Percentiles rank a stretch among this genome's conserved stretches.
These are phyloP conservation scores for Babylonia areolata DNA, from an alignment of 1,140 invertebrate genomes.

Conservation along the genomic window DNA sequence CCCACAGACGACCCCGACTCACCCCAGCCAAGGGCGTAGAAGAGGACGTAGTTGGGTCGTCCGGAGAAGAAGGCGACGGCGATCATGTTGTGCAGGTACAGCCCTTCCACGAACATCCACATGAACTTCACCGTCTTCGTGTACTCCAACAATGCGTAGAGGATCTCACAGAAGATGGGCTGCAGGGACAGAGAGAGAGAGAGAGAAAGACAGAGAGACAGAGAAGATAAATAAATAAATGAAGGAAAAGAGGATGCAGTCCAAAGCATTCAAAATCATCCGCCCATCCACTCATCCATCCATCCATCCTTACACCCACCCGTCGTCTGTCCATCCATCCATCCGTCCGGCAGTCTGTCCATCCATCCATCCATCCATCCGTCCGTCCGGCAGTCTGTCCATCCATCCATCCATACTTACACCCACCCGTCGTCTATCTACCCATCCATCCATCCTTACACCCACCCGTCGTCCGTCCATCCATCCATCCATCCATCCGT, in stretches of 20 bases:
- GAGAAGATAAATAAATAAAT: neutral
- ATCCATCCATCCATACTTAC: neutral
- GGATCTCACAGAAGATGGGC: conserved; percentile 87
- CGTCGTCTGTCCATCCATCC: neutral
- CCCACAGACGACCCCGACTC: conserved; percentile 54
- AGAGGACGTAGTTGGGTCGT: conserved; percentile 83
- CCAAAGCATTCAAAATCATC: neutral
- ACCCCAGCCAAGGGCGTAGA: conserved; percentile 88
- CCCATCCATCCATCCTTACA: neutral
- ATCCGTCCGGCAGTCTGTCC: neutral
- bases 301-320: neutral
- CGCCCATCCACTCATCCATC: neutral
- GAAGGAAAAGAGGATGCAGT: neutral
- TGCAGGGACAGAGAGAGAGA: conserved; percentile 73
- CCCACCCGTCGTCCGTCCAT: neutral
- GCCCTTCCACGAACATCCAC: conserved; percentile 96
- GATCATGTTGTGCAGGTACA: conserved; percentile 90
- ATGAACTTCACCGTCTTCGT: conserved; percentile 90
- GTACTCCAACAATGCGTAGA: conserved; percentile 89
- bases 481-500: neutral
- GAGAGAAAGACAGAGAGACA: neutral
- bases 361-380: neutral
- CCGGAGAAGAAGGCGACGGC: conserved; percentile 89
- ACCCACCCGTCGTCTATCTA: too few species aligned
- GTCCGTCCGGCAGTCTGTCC: neutral